Percentiles rank a stretch among this genome's conserved stretches.
phyloP scores from a whole-genome alignment of 2,888 invertebrate genomes.

The Aleiodes leptofemur region DNA sequence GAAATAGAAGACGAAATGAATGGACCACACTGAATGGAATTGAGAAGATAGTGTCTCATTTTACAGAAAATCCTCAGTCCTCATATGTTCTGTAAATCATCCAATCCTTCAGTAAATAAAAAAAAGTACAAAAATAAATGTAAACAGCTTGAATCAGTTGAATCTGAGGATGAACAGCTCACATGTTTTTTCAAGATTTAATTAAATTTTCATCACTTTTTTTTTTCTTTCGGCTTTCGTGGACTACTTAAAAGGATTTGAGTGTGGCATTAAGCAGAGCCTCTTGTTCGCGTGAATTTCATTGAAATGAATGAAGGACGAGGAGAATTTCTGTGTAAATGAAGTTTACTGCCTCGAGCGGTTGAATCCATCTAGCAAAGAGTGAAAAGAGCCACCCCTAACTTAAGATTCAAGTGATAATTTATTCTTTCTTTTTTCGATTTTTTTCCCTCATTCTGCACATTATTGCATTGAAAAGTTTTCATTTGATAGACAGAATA shows the following conservation, averaged over 20 bases:
- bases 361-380: slow-evolving; percentile 2
- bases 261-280: slow-evolving; percentile 8
- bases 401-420: slow-evolving; percentile 10
- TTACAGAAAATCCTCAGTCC: no score
- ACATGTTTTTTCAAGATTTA: slow-evolving; percentile 25
- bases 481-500: background rate
- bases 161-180: no score
- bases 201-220: slow-evolving; percentile 33
- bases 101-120: no score
- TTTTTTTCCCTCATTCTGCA: background rate
- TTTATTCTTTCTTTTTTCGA: background rate
- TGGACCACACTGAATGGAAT: no score
- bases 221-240: slow-evolving; percentile 33
- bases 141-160: no score
- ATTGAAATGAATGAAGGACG: background rate
- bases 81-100: no score
- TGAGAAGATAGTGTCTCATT: no score
- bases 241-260: background rate
- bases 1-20: no score
- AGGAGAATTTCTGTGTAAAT: slow-evolving; percentile 11
- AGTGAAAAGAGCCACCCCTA: background rate
- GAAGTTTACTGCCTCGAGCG: slow-evolving; percentile 11
- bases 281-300: slow-evolving; percentile 13
- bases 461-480: slow-evolving; percentile 10
- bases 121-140: no score